These are phyloP conservation scores for Bradysia coprophila DNA, from an alignment of 1,140 invertebrate species.

Conservation along the genomic window DNA sequence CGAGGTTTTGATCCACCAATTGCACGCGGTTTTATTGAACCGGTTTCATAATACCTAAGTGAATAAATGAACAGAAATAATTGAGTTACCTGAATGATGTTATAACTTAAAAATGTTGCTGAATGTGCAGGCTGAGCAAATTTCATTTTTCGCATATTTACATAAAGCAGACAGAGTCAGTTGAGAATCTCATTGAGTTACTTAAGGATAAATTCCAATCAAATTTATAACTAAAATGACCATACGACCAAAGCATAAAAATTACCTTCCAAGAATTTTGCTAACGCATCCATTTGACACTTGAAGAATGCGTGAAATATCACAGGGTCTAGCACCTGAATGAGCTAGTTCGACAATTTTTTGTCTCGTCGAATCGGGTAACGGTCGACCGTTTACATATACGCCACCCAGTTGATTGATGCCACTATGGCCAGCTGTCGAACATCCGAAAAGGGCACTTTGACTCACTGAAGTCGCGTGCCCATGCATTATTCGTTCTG, in stretches of 20 bases:
- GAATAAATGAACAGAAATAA: constrained; percentile 3
- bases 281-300: constrained; percentile 93
- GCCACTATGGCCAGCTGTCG: constrained; percentile 77
- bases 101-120: constrained; percentile 1
- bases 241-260: constrained; percentile 2
- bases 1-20: constrained; percentile 91
- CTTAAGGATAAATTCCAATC: too few species aligned
- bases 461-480: constrained; percentile 26
- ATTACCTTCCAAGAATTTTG: constrained; percentile 86
- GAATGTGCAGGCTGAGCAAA: neutral
- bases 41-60: constrained; percentile 93
- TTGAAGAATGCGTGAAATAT: constrained; percentile 92
- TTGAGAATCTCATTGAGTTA: neutral
- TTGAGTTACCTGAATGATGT: too few species aligned
- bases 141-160: neutral
- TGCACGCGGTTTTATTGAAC: constrained; percentile 85
- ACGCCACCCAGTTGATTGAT: constrained; percentile 97
- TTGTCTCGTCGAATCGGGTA: constrained; percentile 91
- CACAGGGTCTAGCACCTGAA: constrained; percentile 90
- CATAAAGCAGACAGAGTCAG: neutral
- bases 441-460: constrained; percentile 52
- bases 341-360: constrained; percentile 96
- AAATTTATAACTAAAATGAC: neutral
- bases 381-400: constrained; percentile 91
- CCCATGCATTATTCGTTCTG: constrained; percentile 22